These are phyloP conservation scores for Corapipo altera DNA, from an alignment of 2,113 vertebrate species.

Conservation along the genomic window DNA sequence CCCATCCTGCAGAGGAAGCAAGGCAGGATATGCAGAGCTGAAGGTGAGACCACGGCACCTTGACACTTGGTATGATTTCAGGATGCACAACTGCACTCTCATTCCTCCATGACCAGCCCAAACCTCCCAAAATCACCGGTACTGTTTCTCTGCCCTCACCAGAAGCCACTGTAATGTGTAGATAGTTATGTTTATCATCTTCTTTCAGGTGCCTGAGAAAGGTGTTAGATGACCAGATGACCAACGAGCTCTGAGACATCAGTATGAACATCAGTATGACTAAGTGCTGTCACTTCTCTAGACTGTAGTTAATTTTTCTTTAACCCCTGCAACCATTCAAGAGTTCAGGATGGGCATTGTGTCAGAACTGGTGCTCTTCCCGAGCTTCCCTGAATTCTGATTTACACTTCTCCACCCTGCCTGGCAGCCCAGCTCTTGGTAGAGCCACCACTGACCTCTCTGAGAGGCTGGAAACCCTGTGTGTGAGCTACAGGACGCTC, in stretches of 20 bases:
- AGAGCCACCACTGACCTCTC: not conserved
- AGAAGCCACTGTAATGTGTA: not conserved
- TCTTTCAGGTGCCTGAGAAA: not conserved
- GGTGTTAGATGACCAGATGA: not conserved
- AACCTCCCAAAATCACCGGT: not conserved
- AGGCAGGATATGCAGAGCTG: not conserved
- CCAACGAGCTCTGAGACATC: not conserved
- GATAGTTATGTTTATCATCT: not conserved
- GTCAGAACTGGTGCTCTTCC: not conserved
- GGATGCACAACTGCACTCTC: not conserved
- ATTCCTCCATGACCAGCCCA: not conserved
- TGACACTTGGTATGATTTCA: not conserved
- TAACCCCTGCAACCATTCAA: not conserved
- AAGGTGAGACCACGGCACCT: not conserved
- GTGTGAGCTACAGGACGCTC: not conserved
- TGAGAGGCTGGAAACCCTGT: not conserved
- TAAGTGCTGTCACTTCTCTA: not conserved
- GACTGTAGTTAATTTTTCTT: not conserved
- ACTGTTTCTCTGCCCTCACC: not conserved
- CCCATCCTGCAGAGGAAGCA: not conserved
- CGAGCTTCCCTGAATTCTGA: not conserved
- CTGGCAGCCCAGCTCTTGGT: not conserved
- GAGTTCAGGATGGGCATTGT: rapidly evolving
- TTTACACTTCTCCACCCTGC: not conserved
- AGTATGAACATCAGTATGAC: not conserved